Evolutionary conservation across 2,888 invertebrate species (phyloP), one percentile per base, ranked within the genome.

Genomic region (Drosophila seclusa): DNA sequence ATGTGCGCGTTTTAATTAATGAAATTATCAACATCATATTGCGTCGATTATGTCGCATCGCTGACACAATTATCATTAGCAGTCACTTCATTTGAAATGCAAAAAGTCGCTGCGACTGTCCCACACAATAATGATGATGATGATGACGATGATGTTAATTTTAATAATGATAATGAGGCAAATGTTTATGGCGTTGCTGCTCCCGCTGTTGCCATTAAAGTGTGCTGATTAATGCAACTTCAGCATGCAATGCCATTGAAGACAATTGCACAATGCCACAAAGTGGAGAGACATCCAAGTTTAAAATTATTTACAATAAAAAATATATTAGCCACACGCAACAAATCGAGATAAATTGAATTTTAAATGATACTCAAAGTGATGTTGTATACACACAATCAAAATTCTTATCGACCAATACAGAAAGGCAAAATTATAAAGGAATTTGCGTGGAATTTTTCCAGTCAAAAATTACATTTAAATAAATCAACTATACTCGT

Each of bases 1-100:
- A 74, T 76, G 76, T 76, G 71, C 77, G 77, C 75, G 77, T 70
- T 75, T 76, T 77, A 76, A 77, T 76, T 83, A 70, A 80, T 77
- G 76, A 84, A 85, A 67, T 82, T 85, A 76, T 69, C 73, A 76
- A 55, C 70, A 76, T 80, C 65, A 72, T 83, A 65, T 73, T 65
- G 65, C 70, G 70, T 75, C 65, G 80, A 78, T 67, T 79, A 78
- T 78, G 65, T 76, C 68, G 71, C 62, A 54, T 50, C 62, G 49
- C 73, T 69, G 63, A 69, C 76, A 59, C 76, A 76, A 74, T 70
- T 45, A 67, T 68, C 53, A 34, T 58, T 76, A 52, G 70, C 58
- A 61, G 68, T 66, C 73, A 50, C 74, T 74, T 79, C 53, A 79
- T 82, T 82, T 70, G 36, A 70, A 70, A 76, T 70, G 76, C 62